Evolutionary conservation across 2,113 vertebrate genomes (phyloP).

Genomic region (Tauraco erythrolophus): DNA sequence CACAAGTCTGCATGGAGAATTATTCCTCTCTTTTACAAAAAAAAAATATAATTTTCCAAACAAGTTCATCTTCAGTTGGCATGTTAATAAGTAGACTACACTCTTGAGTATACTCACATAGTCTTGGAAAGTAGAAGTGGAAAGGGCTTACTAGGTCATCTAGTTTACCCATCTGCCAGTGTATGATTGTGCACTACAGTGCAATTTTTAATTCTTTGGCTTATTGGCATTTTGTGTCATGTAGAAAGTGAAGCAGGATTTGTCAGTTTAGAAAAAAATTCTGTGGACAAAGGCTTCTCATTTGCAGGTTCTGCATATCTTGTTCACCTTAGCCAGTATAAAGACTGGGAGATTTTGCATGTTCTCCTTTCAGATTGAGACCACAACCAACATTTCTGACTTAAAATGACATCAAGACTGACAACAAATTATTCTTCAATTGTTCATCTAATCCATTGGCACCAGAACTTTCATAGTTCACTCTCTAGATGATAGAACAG

Average conservation of each 20-base stretch:
- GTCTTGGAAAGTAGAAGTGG: not conserved
- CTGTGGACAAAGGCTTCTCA: not conserved
- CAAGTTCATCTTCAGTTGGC: not conserved
- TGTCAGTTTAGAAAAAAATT: not conserved
- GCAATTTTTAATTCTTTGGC: not conserved
- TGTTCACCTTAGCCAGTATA: not conserved
- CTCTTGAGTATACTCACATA: not conserved
- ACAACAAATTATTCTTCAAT: not conserved
- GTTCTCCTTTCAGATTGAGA: not conserved
- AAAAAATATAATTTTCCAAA: not conserved
- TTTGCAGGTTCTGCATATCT: not conserved
- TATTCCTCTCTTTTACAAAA: not conserved
- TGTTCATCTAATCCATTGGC: not conserved
- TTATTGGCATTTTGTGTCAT: not conserved
- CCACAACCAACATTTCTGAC: not conserved
- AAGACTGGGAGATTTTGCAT: not conserved
- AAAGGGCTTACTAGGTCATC: not conserved
- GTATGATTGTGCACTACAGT: not conserved
- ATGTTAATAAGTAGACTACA: not conserved
- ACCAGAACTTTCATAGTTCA: not conserved
- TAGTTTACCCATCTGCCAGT: not conserved
- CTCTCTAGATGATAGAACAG: not conserved
- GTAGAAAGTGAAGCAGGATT: not conserved
- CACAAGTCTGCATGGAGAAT: not conserved
- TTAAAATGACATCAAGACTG: not conserved